Evolutionary conservation across 2,888 invertebrate species (phyloP), one percentile per base, ranked within the genome.

Genomic region (Deilephila elpenor): DNA sequence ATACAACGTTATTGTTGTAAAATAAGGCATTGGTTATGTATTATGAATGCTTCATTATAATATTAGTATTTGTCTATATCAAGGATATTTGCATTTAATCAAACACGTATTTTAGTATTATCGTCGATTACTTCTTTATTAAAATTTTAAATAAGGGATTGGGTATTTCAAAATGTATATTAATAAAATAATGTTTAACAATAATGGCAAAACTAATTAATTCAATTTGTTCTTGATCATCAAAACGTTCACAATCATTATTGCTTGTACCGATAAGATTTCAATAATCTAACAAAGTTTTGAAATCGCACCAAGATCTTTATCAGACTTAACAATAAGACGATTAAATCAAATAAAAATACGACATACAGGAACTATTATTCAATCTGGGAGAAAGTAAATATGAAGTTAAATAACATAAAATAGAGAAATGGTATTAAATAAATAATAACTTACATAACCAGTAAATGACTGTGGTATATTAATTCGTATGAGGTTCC

Each of bases 361-460:
- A 25, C 29, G 25, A 17, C 20, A 20, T 25, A n/a, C 14, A 25
- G 25, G 20, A 44, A 14, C 44, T 44, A 44, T 59, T 11, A 25
- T 59, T 8, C 5, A 6, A 60, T 29, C 17, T 60, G 14, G 8
- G 17, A 60, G 8, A 14, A 25, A 60, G 17, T 29, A 60, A 29
- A 29, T 14, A 60, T 14, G 14, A 3, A 59, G 7, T 7, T 2
- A 14, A 60, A 17, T 17, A 60, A 5, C 3, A 60, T 25, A 17
- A 7, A 14, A 60, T 60, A 5, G 56, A 56, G 5, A 64, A 34
- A n/a, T 20, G 17, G 20, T 67, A 6, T 25, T 17, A 20, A 67
- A 6, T 3, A 60, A n/a, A 25, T 59, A 2, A 29, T 14, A 44
- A 83, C 84, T 84, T 79, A 84, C 84, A 75, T 82, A 83, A 76